Evolutionary conservation across 2,113 vertebrate species (phyloP).

Genomic region (Seriola dumerili): DNA sequence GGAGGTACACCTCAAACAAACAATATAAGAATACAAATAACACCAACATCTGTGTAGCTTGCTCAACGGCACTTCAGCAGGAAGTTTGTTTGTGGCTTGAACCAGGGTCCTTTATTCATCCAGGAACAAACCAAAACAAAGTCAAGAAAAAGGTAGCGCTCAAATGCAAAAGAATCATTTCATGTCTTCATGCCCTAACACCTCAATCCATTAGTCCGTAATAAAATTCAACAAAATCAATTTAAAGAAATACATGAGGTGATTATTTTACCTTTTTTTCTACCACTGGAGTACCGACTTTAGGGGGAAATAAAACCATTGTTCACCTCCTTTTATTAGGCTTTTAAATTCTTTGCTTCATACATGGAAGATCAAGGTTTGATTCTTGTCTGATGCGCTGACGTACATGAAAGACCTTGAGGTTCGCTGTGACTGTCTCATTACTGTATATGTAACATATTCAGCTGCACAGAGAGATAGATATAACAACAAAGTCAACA

Average conservation of each 20-base stretch:
- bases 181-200: not conserved
- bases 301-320: not conserved
- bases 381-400: not conserved
- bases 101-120: too few species aligned
- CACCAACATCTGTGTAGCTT: too few species aligned
- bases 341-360: not conserved
- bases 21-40: too few species aligned
- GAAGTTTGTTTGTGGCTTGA: too few species aligned
- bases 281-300: too few species aligned
- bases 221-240: not conserved
- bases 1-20: too few species aligned
- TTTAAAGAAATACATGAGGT: not conserved
- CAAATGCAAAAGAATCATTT: not conserved
- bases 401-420: not conserved
- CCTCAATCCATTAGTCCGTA: not conserved
- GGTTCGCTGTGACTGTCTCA: not conserved
- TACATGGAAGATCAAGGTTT: not conserved
- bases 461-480: constrained; percentile 2
- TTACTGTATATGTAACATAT: constrained; percentile 11
- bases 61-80: too few species aligned
- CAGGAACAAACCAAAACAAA: too few species aligned
- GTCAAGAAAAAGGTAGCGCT: too few species aligned
- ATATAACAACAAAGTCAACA: constrained; percentile 11
- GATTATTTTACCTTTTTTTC: not conserved
- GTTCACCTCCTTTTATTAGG: not conserved